A percentile compares a stretch with the other conserved stretches of the same genome.
These are phyloP conservation scores for Chlorocebus sabaeus DNA, from an alignment of 2,113 vertebrate species.

Conservation along the genomic window DNA sequence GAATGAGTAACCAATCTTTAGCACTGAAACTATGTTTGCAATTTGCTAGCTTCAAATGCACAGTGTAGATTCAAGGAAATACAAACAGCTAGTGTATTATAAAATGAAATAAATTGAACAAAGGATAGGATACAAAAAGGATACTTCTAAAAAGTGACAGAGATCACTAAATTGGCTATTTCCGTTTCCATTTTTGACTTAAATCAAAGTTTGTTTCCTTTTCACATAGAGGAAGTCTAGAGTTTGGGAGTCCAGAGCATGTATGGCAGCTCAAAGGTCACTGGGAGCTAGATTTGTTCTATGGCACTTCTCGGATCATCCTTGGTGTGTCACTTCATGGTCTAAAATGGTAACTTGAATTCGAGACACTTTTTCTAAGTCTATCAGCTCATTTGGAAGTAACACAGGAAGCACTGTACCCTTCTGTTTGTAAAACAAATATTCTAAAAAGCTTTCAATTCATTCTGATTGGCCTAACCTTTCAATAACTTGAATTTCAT, in stretches of 20 bases:
- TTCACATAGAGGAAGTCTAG: background rate
- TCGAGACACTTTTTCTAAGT: background rate
- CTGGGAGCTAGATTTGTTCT: background rate
- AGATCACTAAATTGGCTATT: background rate
- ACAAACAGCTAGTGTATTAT: background rate
- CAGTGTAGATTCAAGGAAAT: background rate
- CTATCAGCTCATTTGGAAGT: background rate
- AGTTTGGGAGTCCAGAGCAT: background rate
- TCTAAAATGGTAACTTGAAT: background rate
- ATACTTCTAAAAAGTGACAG: background rate
- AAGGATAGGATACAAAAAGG: background rate
- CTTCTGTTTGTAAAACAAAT: background rate
- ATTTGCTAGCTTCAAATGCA: background rate
- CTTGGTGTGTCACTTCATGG: background rate
- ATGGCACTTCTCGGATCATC: background rate
- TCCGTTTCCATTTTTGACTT: background rate
- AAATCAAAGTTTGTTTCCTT: background rate
- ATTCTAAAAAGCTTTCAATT: background rate
- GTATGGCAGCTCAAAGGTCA: background rate
- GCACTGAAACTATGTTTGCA: background rate
- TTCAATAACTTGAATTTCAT: background rate
- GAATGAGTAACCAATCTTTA: background rate
- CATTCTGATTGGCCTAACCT: background rate
- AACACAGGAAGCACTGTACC: background rate
- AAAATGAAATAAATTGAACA: slow-evolving; percentile 4